A percentile compares a stretch with the other conserved stretches of the same genome.
Evolutionary conservation across 2,797 vertebrate species (phyloP).

Genomic region (Podargus strigoides): DNA sequence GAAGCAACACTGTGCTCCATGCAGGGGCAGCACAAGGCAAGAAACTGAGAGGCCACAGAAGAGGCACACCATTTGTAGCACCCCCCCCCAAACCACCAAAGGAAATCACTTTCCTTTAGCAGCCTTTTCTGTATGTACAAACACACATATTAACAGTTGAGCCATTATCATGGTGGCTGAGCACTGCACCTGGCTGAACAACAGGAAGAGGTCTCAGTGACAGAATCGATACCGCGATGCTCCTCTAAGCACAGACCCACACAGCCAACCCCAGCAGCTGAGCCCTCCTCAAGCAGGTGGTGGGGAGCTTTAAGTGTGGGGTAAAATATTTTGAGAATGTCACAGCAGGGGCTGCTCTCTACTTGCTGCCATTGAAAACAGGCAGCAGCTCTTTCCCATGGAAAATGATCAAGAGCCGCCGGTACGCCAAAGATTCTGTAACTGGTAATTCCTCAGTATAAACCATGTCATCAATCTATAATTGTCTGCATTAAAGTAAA

Average conservation of each 20-base stretch:
- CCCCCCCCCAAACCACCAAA: not conserved
- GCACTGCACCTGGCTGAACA: too few relatives aligned
- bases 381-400: not conserved
- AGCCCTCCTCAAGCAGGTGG: conserved; percentile 15
- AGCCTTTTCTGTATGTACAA: not conserved
- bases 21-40: not conserved
- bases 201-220: too few relatives aligned
- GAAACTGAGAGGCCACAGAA: not conserved
- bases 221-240: not conserved
- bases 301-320: not conserved
- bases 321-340: not conserved
- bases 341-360: not conserved
- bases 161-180: not conserved
- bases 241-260: not conserved
- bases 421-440: not conserved
- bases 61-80: not conserved
- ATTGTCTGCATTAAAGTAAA: not conserved
- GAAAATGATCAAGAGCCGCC: not conserved
- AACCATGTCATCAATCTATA: conserved; percentile 18
- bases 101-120: not conserved
- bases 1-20: not conserved
- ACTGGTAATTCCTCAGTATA: not conserved
- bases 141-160: accelerated
- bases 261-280: not conserved
- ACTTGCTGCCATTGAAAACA: not conserved